These are phyloP conservation scores for Adelosebastes latens DNA, from an alignment of 2,797 vertebrate genomes.

Conservation along the genomic window DNA sequence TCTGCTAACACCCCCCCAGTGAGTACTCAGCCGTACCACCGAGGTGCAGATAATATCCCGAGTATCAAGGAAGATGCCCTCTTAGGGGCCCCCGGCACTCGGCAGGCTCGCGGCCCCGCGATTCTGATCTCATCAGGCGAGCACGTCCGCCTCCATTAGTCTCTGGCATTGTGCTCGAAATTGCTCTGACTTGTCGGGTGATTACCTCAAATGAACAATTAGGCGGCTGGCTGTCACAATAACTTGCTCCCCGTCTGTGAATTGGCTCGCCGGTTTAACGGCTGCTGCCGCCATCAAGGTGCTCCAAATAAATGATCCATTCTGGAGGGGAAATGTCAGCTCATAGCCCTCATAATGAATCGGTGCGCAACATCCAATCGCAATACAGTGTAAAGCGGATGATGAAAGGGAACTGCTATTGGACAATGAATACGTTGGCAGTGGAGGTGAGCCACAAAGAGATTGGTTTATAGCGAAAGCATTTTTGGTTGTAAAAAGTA, in stretches of 20 bases:
- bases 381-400: not conserved
- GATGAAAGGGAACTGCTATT: conserved; percentile 34
- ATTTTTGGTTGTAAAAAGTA: not conserved
- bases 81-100: conserved; percentile 43
- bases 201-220: conserved; percentile 85
- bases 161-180: conserved; percentile 74
- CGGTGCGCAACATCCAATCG: conserved; percentile 46
- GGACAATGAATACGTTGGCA: conserved; percentile 33
- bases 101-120: conserved; percentile 44
- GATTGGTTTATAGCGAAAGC: not conserved
- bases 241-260: conserved; percentile 63
- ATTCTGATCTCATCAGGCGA: conserved; percentile 73
- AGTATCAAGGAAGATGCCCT: conserved; percentile 49
- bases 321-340: conserved; percentile 75
- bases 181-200: conserved; percentile 79
- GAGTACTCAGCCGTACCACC: conserved; percentile 28
- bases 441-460: conserved; percentile 22
- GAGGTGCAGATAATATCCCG: conserved; percentile 46
- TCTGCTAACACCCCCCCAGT: not conserved
- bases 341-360: conserved; percentile 69
- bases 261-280: conserved; percentile 67
- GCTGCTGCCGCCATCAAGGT: conserved; percentile 65
- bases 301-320: conserved; percentile 76
- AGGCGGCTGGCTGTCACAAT: conserved; percentile 80
- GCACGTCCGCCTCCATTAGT: conserved; percentile 78